Evolutionary conservation across 2,888 invertebrate genomes (phyloP).

Genomic region (Drymonia ruficornis): DNA sequence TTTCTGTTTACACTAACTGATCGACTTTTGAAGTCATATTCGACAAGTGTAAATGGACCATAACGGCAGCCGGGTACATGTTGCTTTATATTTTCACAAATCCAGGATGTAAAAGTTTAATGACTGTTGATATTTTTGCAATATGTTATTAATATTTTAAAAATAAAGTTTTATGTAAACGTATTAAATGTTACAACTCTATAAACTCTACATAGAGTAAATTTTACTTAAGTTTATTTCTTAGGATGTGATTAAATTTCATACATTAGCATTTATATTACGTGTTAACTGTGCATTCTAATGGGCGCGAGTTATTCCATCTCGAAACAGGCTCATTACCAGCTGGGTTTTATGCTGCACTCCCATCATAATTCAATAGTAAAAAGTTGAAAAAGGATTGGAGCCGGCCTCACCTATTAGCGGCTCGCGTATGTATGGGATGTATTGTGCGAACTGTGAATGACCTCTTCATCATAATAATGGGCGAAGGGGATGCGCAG

Average conservation of each 20-base stretch:
- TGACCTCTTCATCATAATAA: slow-evolving; percentile 84
- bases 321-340: slow-evolving; percentile 26
- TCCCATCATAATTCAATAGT: slow-evolving; percentile 19
- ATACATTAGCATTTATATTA: slow-evolving; percentile 10
- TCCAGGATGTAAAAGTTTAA: too few species aligned
- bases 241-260: too few species aligned
- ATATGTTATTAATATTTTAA: too few species aligned
- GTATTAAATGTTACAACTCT: too few species aligned
- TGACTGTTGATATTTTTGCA: too few species aligned
- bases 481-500: slow-evolving; percentile 80
- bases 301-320: slow-evolving; percentile 21
- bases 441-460: slow-evolving; percentile 83
- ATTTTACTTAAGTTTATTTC: background rate
- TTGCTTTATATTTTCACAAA: slow-evolving; percentile 21
- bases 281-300: background rate
- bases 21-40: background rate
- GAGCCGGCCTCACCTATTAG: slow-evolving; percentile 67
- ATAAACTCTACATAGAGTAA: too few species aligned
- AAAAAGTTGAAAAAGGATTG: slow-evolving; percentile 49
- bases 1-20: slow-evolving; percentile 9
- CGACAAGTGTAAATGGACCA: slow-evolving; percentile 7
- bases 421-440: slow-evolving; percentile 61
- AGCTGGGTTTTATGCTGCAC: slow-evolving; percentile 19
- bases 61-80: slow-evolving; percentile 18
- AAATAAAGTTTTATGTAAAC: too few species aligned